These are phyloP conservation scores for Drosophila buzzatii DNA, from an alignment of 2,888 invertebrate species.

Conservation along the genomic window DNA sequence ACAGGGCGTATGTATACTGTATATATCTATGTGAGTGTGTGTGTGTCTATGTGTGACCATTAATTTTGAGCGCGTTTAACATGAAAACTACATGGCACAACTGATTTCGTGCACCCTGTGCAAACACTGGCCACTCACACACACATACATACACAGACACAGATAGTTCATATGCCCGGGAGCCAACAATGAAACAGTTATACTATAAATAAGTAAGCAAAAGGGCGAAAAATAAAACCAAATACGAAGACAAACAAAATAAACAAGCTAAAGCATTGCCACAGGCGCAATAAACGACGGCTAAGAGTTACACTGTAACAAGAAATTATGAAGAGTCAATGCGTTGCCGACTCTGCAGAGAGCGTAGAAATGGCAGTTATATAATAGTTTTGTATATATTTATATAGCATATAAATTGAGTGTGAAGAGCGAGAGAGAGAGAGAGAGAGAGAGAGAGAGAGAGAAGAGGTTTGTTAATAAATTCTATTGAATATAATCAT, in stretches of 20 bases:
- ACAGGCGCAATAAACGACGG: not conserved
- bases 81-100: constrained; percentile 78
- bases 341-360: not conserved
- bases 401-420: no score
- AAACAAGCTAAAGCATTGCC: constrained; percentile 17
- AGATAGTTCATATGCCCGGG: constrained; percentile 74
- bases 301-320: constrained; percentile 4
- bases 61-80: constrained; percentile 79
- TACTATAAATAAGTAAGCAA: constrained; percentile 76
- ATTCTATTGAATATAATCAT: no score
- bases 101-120: constrained; percentile 71
- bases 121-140: constrained; percentile 49
- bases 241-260: constrained; percentile 53
- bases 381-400: no score
- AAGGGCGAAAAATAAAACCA: constrained; percentile 48
- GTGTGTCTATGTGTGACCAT: constrained; percentile 65
- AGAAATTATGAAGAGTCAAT: not conserved
- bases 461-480: no score
- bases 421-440: not conserved
- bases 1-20: constrained; percentile 16
- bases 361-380: no score
- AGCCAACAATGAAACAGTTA: constrained; percentile 78
- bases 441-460: no score
- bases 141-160: constrained; percentile 22
- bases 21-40: constrained; percentile 18